Evolutionary conservation across 2,888 invertebrate species (phyloP).

Genomic region (Idaea aversata): DNA sequence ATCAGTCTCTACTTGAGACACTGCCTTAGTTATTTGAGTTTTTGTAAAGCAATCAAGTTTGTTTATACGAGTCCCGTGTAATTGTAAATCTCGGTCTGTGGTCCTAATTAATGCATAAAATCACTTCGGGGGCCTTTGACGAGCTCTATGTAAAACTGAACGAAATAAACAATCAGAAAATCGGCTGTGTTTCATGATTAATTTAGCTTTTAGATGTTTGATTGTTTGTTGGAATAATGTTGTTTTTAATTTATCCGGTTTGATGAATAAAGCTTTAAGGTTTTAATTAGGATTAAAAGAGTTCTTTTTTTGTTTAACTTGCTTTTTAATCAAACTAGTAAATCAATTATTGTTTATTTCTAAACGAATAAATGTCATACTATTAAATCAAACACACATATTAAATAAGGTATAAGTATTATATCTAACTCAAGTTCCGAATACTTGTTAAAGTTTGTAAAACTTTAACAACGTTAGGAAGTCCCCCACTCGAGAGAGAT

Average conservation of each 20-base stretch:
- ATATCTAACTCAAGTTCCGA: neutral
- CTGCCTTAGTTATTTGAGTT: slow-evolving; percentile 80
- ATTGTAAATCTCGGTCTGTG: slow-evolving; percentile 77
- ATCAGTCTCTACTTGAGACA: slow-evolving; percentile 79
- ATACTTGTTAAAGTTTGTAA: neutral
- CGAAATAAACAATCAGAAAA: slow-evolving; percentile 52
- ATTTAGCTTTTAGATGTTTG: slow-evolving; percentile 36
- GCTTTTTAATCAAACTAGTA: no score
- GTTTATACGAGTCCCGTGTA: slow-evolving; percentile 74
- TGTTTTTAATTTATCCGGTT: neutral
- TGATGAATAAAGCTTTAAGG: neutral
- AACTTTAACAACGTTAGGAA: neutral
- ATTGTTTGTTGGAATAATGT: neutral
- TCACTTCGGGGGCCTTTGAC: slow-evolving; percentile 63
- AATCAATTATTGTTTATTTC: no score
- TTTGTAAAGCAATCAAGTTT: slow-evolving; percentile 81
- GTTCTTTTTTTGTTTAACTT: no score
- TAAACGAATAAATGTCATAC: neutral
- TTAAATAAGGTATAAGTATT: neutral
- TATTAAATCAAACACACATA: neutral
- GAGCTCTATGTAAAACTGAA: slow-evolving; percentile 50
- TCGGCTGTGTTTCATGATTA: slow-evolving; percentile 36
- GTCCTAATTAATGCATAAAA: slow-evolving; percentile 75
- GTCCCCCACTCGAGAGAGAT: neutral
- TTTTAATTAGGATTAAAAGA: neutral